Evolutionary conservation across 2,888 invertebrate genomes (phyloP), one percentile per base, ranked within the genome.

Genomic region (Villa cingulata): DNA sequence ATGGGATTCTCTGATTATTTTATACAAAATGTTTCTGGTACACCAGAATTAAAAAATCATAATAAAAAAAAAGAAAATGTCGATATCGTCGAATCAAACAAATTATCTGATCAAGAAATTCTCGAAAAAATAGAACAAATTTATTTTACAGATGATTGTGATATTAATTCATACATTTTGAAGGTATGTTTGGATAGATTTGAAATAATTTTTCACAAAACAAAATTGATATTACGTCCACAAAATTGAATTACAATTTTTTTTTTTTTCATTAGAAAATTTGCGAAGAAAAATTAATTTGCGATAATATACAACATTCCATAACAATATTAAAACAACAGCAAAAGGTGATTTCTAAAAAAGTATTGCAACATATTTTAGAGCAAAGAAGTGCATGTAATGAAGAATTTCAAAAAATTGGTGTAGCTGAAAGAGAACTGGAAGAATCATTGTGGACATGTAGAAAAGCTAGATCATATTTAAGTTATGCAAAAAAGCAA

Each of bases 381-480:
- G 88, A 95, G 62, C 92, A 96, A 56, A 84, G 94, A 49, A 83
- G 82, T 55, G 78, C 83, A 0, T 95, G 92, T 64, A 85, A 86
- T 56, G 74, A 80, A 17, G 92, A 96, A 63, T 85, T 96, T 58
- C 75, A 81, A 48, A 79, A 81, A 52, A 82, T 90, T 29, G 73
- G 81, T 45, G 77, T 76, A 55, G 62, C 89, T 16, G 79, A 86
- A 54, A 76, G 78, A 49, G 76, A 83, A 55, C 70, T 91, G 4
- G 70, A 77, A 42, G 75, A 78, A 41, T 81, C 86, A 0, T 60
- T 90, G 14, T 73, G 77, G 54, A 79, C 81, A 0, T 90, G 90
- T 58, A 75, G 75, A 50, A 73, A 77, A 51, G 83, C 88, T 12
- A 75, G 90, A 43, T 72, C 74, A 18, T 78, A 86, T 56, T 72